These are phyloP conservation scores for Caenorhabditis sp. DNA, from an alignment of 2,888 invertebrate species.

Conservation along the genomic window DNA sequence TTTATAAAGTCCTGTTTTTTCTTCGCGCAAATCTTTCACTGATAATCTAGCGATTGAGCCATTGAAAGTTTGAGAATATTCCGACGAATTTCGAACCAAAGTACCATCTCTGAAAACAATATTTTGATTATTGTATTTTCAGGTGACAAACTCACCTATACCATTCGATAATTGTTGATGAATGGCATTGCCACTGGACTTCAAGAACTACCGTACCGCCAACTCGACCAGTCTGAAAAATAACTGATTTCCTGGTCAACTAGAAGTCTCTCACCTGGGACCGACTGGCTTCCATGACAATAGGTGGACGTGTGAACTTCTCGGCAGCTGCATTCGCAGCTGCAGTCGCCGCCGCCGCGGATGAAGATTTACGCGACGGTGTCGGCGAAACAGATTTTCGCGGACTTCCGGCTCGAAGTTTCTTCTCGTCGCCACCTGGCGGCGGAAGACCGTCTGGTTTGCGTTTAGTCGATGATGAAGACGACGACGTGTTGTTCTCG, in stretches of 20 bases:
- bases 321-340: constrained; percentile 28
- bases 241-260: too few relatives aligned
- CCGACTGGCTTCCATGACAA: constrained; percentile 64
- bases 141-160: constrained; percentile 53
- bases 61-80: constrained; percentile 62
- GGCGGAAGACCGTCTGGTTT: constrained; percentile 48
- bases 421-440: constrained; percentile 52
- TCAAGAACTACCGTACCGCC: constrained; percentile 64
- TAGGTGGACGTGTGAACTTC: constrained; percentile 61
- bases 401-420: constrained; percentile 46
- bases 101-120: constrained; percentile 59
- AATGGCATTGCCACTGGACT: constrained; percentile 67
- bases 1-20: constrained; percentile 61
- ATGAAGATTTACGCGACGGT: constrained; percentile 28
- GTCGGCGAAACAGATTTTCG: constrained; percentile 36
- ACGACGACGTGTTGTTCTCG: neutral
- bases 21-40: constrained; percentile 57
- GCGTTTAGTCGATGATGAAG: constrained; percentile 29
- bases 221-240: constrained; percentile 35
- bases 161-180: constrained; percentile 68
- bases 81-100: constrained; percentile 46
- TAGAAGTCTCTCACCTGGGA: constrained; percentile 54
- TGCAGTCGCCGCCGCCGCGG: constrained; percentile 4
- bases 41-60: constrained; percentile 61
- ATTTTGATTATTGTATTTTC: too few relatives aligned